Conservation (phyloP, 2,797 vertebrate genomes). For the Lacerta viridis region DNA sequence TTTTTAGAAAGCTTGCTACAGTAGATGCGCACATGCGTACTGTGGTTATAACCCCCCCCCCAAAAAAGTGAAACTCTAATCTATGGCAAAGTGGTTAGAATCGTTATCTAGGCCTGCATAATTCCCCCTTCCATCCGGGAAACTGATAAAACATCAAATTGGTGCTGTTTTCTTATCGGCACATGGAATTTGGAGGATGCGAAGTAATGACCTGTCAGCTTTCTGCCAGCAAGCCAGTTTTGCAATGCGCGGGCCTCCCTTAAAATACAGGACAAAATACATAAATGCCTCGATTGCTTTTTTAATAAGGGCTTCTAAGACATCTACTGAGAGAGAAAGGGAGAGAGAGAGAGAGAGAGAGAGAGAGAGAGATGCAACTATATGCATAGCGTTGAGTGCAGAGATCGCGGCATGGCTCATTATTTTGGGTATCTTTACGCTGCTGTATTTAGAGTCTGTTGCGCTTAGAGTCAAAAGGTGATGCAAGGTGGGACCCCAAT, state of each 20-base stretch:
- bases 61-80: conserved; percentile 58
- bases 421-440: not conserved
- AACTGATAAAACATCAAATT: conserved; percentile 66
- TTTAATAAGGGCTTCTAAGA: conserved; percentile 20
- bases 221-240: conserved; percentile 26
- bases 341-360: too few species aligned
- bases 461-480: not conserved
- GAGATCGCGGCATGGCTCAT: not conserved
- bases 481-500: not conserved
- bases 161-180: conserved; percentile 60
- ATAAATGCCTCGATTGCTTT: not conserved
- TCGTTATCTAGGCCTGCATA: conserved; percentile 72
- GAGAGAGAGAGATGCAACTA: too few species aligned
- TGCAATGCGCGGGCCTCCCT: not conserved
- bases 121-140: conserved; percentile 65
- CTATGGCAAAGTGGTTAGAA: conserved; percentile 69
- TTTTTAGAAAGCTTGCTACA: conserved; percentile 56
- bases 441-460: not conserved
- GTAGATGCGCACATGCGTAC: conserved; percentile 10
- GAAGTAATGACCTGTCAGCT: conserved; percentile 67
- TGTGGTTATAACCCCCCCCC: not conserved
- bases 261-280: not conserved
- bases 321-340: too few species aligned
- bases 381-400: fast-evolving
- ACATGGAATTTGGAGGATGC: conserved; percentile 56